phyloP scores from a whole-genome alignment of 2,113 vertebrate genomes.

The Poicephalus gulielmi region DNA sequence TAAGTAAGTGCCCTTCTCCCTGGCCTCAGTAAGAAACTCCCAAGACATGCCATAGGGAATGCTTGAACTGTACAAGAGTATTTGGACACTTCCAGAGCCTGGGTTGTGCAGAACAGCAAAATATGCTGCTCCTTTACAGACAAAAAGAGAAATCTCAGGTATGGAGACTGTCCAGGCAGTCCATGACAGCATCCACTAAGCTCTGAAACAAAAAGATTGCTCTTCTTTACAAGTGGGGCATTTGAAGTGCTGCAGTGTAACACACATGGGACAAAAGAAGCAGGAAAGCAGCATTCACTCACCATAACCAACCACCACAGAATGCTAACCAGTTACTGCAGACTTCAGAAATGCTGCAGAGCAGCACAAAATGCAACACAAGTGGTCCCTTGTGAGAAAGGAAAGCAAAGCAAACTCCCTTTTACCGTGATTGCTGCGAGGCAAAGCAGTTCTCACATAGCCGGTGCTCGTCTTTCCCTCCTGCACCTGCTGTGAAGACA shows the following conservation, averaged over 20 bases:
- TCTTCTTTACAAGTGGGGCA: background rate
- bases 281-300: background rate
- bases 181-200: background rate
- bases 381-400: background rate
- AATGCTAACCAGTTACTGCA: background rate
- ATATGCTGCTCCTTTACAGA: background rate
- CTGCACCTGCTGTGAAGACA: constrained; percentile 26
- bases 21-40: background rate
- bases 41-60: background rate
- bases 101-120: background rate
- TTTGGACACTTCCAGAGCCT: background rate
- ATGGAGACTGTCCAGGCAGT: background rate
- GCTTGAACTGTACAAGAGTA: background rate
- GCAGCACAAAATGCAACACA: background rate
- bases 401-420: background rate
- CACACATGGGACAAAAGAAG: background rate
- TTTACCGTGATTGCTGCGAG: background rate
- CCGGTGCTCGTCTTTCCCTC: background rate
- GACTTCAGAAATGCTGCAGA: background rate
- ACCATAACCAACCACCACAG: background rate
- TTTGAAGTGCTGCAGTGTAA: background rate
- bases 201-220: background rate
- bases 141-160: background rate
- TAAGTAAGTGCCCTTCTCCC: background rate
- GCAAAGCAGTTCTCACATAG: background rate